Evolutionary conservation across 2,888 invertebrate genomes (phyloP), one percentile per base, ranked within the genome.

Genomic region (Smittia aterrima): DNA sequence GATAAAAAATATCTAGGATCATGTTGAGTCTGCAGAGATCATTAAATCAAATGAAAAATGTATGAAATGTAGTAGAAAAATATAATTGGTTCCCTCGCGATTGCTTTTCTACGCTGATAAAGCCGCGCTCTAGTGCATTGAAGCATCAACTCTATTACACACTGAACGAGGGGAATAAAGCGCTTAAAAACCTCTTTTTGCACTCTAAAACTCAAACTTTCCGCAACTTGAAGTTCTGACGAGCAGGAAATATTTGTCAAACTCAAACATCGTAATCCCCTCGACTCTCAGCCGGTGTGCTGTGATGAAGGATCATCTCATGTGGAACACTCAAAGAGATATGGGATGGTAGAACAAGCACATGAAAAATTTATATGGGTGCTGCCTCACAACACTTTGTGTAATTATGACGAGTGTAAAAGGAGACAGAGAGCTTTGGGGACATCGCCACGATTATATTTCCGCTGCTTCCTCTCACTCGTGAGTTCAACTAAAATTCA

Each of bases 1-100:
- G n/a, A n/a, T 32, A 6, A 6, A 9, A 9, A 32, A 32, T 32
- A 3, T 3, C 32, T 6, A 32, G 32, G 32, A 32, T 32, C 4
- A 32, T 32, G 32, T 32, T 1, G 13, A 70, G 27, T 70, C 70
- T 70, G 47, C 24, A 20, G 54, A 32, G 70, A 70, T 70, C 70
- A 54, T 70, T 70, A 32, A 70, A 70, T 70, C 70, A 70, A 16
- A 68, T 20, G 13, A 53, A 53, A 16, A 40, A 54, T 27, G 13
- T 27, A 22, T 18, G 70, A 54, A 54, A 70, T 70, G 54, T 54
- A 70, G 70, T 70, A 70, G 54, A 70, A 70, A 70, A 70, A 27
- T 70, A 27, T 70, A 70, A 70, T 70, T 70, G 70, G 70, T 70
- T 70, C 70, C 70, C 70, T 53, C 70, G 53, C 54, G 70, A 68